A percentile compares a stretch with the other conserved stretches of the same genome.
Evolutionary conservation across 2,797 vertebrate genomes (phyloP).

Genomic region (Cichlasoma orientale): DNA sequence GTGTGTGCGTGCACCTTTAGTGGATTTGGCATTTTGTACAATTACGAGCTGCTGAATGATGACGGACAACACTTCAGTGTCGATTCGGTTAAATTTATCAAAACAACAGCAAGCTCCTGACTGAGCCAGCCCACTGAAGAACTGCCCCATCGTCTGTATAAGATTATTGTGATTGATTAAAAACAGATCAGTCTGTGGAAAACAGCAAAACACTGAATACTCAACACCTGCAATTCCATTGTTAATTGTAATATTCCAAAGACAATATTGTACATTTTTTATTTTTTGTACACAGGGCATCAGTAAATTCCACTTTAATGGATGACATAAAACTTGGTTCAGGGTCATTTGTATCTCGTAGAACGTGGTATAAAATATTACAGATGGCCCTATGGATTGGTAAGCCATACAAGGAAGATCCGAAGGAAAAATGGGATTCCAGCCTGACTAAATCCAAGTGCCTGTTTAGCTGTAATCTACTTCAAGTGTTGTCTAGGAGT

Average conservation of each 20-base stretch:
- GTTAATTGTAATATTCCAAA: not conserved
- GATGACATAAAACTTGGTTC: not conserved
- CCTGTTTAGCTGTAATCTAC: conserved; percentile 11
- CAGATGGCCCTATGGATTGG: not conserved
- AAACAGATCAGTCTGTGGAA: not conserved
- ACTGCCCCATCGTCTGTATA: conserved; percentile 89
- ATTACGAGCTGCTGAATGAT: conserved; percentile 91
- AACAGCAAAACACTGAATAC: not conserved
- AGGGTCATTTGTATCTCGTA: not conserved
- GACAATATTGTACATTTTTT: accelerated
- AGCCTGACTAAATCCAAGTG: conserved; percentile 18
- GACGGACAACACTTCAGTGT: conserved; percentile 89
- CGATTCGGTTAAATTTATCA: conserved; percentile 90
- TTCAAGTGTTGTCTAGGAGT: not conserved
- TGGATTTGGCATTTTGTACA: conserved; percentile 87
- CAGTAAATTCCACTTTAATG: not conserved
- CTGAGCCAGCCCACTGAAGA: conserved; percentile 90
- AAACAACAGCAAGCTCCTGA: conserved; percentile 92
- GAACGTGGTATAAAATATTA: not conserved
- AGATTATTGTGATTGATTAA: conserved; percentile 4
- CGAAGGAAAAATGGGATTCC: not conserved
- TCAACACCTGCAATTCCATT: not conserved
- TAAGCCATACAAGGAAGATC: not conserved
- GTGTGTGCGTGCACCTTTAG: conserved; percentile 79
- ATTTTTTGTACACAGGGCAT: not conserved